Base-by-base conservation (phyloP, 2,888 invertebrate genomes). In the Athalia cordata region DNA sequence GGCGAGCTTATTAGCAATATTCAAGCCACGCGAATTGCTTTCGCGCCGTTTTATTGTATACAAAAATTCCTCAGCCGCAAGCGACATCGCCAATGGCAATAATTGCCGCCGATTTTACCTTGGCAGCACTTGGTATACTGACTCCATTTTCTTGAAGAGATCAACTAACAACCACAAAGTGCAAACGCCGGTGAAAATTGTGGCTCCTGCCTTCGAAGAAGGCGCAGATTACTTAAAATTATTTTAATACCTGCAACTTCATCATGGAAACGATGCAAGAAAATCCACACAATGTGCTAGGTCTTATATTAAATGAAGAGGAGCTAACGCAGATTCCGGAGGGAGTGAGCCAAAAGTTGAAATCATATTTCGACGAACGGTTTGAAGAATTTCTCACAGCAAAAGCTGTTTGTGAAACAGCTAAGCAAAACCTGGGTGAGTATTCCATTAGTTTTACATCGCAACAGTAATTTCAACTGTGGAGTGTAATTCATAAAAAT, bases 301-400 rank as follows among this genome's bases (percentile, higher is more conserved):
- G 85, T 45, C 88, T 90, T 49, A 86, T 92, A 80, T 87, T 94
- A 82, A 91, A 90, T 52, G 87, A 88, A 11, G 92, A 93, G 77
- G 94, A 94, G 88, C 91, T 93, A 87, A 87, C 90, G 68, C 90
- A 90, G 82, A 91, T 94, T 79, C 92, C 93, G 78, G 88, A 89
- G 79, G 91, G 90, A 83, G 89, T 93, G 80, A 91, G 91, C 47
- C 89, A 92, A 82, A 96, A 95, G 90, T 91, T 96, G 61, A 93
- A 94, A 84, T 88, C 88, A 55, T 92, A 92, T 84, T 91, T 93
- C 75, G 92, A 91, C 68, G 91, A 92, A 78, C 93, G 94, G 87
- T 93, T 94, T 86, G 95, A 95, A 85, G 94, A 95, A 88, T 94
- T 94, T 82, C 91, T 95, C 84, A 95, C 94, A 78, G 92, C 94